phyloP scores from a whole-genome alignment of 2,113 vertebrate species.

The Piprites chloris region DNA sequence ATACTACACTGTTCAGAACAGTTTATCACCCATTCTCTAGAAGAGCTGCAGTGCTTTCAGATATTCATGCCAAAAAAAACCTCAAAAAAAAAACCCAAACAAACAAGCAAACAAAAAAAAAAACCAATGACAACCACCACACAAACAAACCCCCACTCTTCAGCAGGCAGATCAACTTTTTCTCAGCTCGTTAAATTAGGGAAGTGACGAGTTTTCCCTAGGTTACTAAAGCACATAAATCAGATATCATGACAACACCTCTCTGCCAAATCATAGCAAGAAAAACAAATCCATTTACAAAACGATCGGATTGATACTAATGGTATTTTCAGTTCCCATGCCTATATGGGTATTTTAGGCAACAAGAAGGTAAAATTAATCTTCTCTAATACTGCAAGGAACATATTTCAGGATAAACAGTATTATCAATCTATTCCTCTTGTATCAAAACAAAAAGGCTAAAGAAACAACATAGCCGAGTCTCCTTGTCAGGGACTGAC shows the following conservation, averaged over 20 bases:
- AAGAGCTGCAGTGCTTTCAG: slow-evolving; percentile 18
- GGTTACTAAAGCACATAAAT: slow-evolving; percentile 45
- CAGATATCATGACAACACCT: slow-evolving; percentile 20
- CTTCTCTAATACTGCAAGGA: slow-evolving; percentile 17
- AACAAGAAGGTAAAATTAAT: slow-evolving; percentile 33
- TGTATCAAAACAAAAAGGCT: neutral
- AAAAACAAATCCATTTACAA: slow-evolving; percentile 31
- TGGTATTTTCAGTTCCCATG: slow-evolving; percentile 7
- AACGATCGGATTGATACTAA: slow-evolving; percentile 14
- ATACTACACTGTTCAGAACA: neutral
- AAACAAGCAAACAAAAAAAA: neutral
- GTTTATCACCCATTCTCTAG: neutral
- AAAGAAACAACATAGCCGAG: neutral
- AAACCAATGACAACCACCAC: neutral
- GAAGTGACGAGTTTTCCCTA: slow-evolving; percentile 21
- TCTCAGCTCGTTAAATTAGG: slow-evolving; percentile 35
- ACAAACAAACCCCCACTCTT: neutral
- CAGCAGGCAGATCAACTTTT: slow-evolving; percentile 22
- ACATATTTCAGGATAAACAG: neutral
- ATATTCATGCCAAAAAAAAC: neutral
- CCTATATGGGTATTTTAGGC: slow-evolving; percentile 16
- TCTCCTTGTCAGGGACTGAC: neutral
- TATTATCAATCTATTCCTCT: neutral
- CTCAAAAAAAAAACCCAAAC: too few relatives aligned
- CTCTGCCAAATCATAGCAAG: slow-evolving; percentile 20